Base-by-base conservation (phyloP, 1,140 invertebrate species). In the Anadara kagoshimensis region DNA sequence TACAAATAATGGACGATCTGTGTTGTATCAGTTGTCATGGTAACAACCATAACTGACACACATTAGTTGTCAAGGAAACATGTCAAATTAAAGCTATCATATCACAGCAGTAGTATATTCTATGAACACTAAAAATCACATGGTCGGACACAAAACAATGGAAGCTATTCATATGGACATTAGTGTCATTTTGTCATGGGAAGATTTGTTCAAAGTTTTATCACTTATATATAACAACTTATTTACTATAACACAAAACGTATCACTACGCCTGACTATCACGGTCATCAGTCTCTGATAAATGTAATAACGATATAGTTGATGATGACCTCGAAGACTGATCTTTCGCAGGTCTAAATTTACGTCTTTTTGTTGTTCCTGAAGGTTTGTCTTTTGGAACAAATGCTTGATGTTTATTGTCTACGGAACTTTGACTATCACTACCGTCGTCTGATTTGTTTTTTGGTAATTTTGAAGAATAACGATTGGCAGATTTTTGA, bases 201-300 rank as follows among this genome's bases (percentile, higher is more conserved):
- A 36, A 36, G 29, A 36, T 36, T 36, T 36, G 29, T 36, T 36
- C 7, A 36, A 36, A 3, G 7, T 36, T 36, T 36, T 36, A 36
- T 36, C 29, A 36, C 29, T 36, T 36, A 3, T 3, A 36, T 36
- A 36, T 36, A 36, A 3, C 2, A 36, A 36, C 7, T 36, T 36
- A 7, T 7, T 36, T 7, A 36, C 29, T 36, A 36, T 36, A 7
- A 36, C 2, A 36, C 29, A 47, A 22, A 36, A 5, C 16, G 22
- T 56, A 22, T 1, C 54, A 36, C 56, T 47, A 75, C 16, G 62
- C 53, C 58, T 75, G 57, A 65, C 73, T 75, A 51, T 75, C 73
- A 20, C 65, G 62, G 51, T 64, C 57, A 14, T 69, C 57, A 66
- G 45, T 26, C 20, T 75, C 67, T 16, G 62, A 29, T 24, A 69